Evolutionary conservation across 2,888 invertebrate species (phyloP).

Genomic region (Dromius quadrimaculatus): DNA sequence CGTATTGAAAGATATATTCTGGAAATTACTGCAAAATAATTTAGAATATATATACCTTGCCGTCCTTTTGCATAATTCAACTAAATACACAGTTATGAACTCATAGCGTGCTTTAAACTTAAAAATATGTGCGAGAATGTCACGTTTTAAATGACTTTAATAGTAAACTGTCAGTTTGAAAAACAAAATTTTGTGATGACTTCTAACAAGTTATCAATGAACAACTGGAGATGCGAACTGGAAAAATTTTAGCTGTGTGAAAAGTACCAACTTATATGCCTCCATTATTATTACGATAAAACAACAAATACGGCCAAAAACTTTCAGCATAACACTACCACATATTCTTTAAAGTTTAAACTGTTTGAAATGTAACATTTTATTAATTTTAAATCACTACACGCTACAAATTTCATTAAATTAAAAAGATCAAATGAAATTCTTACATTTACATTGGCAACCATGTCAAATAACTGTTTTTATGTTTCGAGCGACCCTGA

Average conservation of each 20-base stretch:
- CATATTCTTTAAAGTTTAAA: not conserved
- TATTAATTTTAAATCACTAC: not conserved
- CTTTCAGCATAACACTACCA: constrained; percentile 10
- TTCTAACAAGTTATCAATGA: constrained; percentile 21
- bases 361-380: constrained; percentile 14
- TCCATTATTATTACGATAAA: constrained; percentile 28
- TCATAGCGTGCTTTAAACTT: constrained; percentile 38
- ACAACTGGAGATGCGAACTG: constrained; percentile 37
- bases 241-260: constrained; percentile 32
- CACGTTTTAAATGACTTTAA: constrained; percentile 19
- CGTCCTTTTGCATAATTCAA: constrained; percentile 48
- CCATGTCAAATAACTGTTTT: constrained; percentile 51
- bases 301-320: not conserved
- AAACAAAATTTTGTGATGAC: constrained; percentile 5
- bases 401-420: not conserved
- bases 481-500: not conserved
- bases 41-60: constrained; percentile 36
- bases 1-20: not conserved
- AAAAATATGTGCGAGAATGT: constrained; percentile 6
- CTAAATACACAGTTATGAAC: constrained; percentile 36
- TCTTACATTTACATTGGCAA: constrained; percentile 50
- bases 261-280: constrained; percentile 42
- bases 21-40: constrained; percentile 8
- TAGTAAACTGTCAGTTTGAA: not conserved
- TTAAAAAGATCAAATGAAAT: constrained; percentile 20